Conservation (phyloP, 2,888 invertebrate genomes). For the Eumerus sabulonum region DNA sequence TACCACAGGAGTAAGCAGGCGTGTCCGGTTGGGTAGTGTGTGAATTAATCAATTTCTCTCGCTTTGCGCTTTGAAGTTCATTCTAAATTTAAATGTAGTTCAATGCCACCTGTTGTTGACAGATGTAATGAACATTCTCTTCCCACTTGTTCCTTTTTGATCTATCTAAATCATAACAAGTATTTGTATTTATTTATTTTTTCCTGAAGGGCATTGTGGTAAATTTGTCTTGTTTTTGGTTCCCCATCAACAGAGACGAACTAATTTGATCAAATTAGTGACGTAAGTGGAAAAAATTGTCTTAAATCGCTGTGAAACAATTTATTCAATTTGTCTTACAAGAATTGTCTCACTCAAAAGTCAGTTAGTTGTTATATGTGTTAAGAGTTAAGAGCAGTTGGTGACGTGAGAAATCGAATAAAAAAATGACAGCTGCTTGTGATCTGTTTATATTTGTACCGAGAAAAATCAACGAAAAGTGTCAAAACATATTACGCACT, state of each 20-base stretch:
- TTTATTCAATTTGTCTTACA: neutral
- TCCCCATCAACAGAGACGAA: neutral
- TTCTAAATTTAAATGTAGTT: constrained; percentile 34
- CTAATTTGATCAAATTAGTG: neutral
- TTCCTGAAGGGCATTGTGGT: constrained; percentile 1
- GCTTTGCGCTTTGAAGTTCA: constrained; percentile 15
- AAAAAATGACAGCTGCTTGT: constrained; percentile 4
- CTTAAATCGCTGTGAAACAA: neutral
- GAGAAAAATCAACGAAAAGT: constrained; percentile 6
- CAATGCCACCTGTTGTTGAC: constrained; percentile 45
- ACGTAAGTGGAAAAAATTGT: constrained; percentile 1
- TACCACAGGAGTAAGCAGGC: no score
- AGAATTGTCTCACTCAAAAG: neutral
- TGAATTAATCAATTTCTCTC: constrained; percentile 1
- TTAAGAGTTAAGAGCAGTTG: no score
- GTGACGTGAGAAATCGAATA: no score
- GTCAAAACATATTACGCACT: neutral
- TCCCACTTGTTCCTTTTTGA: no score
- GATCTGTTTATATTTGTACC: constrained; percentile 22
- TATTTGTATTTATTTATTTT: neutral
- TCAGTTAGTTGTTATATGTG: no score
- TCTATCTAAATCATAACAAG: no score
- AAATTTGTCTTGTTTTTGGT: no score
- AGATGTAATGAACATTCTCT: constrained; percentile 7
- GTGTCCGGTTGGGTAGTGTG: no score